Base-by-base conservation (phyloP, 2,888 invertebrate genomes). In the Eurytoma californica region DNA sequence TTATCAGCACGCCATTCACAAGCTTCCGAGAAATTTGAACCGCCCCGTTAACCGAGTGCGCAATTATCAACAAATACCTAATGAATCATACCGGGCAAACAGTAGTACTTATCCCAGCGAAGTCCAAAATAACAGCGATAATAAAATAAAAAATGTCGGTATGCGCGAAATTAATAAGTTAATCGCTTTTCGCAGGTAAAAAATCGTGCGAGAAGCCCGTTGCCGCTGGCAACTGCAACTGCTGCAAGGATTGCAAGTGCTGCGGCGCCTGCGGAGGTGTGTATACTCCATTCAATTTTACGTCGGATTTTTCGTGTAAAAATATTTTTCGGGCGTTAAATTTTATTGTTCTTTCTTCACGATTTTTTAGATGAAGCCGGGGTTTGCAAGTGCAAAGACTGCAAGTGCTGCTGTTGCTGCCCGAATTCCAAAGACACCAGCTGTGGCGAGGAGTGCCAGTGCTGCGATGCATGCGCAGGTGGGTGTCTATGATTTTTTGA, bases 221-320 rank as follows among this genome's bases (percentile, higher is more conserved):
- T 9, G 0, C 55, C 18, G 16, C 7, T 14, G 47, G 47, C 14
- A 28, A 49, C 14, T 69, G 69, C 24, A n/a, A 53, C 9, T 63
- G 69, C 24, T 66, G 67, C 61, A 20, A 39, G 18, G 51, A 66
- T 3, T 77, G 77, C 20, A 66, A 77, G 18, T 77, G 77, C 14
- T 77, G 77, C 60, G 20, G 16, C 12, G 77, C 61, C 4, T 77
- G 77, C 49, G 77, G 72, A 53, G 63, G 69, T 72, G 30, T 12
- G 24, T 20, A 60, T 30, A 39, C 39, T 39, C 39, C 39, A 39
- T 39, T 9, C 39, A 9, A 39, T 39, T 39, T 39, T 9, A 9
- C 9, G 7, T 9, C 9, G 9, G 9, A 39, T 39, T 39, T 1
- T 39, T 9, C 39, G 1, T 28, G 16, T 47, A 24, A 20, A 58